These are phyloP conservation scores for Axis porcinus DNA, from an alignment of 2,113 vertebrate species.

Conservation along the genomic window DNA sequence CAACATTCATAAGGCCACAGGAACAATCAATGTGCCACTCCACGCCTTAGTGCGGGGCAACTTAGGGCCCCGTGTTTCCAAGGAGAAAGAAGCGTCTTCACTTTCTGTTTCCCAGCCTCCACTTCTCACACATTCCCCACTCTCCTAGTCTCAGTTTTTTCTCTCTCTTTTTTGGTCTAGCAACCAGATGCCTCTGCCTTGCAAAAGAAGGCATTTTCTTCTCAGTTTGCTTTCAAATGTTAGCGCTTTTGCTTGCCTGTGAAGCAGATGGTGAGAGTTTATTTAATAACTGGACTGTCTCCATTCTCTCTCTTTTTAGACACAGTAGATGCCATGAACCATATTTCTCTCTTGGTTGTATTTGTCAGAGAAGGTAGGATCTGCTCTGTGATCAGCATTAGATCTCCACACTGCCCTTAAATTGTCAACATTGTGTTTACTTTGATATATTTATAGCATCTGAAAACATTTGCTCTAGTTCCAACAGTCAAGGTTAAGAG, in stretches of 20 bases:
- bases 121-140: no score
- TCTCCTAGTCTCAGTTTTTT: not conserved
- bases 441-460: slow-evolving; percentile 15
- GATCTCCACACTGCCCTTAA: not conserved
- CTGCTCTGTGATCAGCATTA: not conserved
- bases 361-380: not conserved
- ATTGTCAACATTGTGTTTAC: not conserved
- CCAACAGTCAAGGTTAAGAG: slow-evolving; percentile 46
- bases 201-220: not conserved
- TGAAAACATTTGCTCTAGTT: slow-evolving; percentile 33
- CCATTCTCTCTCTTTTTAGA: not conserved
- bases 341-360: not conserved
- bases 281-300: not conserved
- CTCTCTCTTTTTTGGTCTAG: not conserved
- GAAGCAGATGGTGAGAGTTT: not conserved
- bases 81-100: not conserved
- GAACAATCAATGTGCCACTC: not conserved
- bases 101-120: not conserved
- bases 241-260: not conserved
- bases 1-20: not conserved
- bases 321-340: not conserved
- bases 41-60: not conserved
- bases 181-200: not conserved
- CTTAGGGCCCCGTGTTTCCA: not conserved
- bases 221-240: not conserved